Base-by-base conservation (phyloP, 2,888 invertebrate species). In the Amphimallon solstitiale region DNA sequence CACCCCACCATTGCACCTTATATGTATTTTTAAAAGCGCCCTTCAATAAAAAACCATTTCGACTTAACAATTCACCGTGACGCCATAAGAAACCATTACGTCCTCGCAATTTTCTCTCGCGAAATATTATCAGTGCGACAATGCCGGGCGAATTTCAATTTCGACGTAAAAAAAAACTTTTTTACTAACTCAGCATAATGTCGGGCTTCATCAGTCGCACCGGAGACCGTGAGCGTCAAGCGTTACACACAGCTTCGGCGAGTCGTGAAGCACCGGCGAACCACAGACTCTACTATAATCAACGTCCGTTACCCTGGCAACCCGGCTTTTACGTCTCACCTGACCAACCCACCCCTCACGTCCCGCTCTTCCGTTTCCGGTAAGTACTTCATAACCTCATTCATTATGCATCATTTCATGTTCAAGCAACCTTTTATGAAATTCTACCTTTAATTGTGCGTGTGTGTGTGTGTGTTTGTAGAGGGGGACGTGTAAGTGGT, bases 241-340 rank as follows among this genome's bases (percentile, higher is more conserved):
- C 29, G 12, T 19, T 45, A 7, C n/a, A n/a, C n/a, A n/a, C 19
- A 45, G 19, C 45, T 15, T 49, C 12, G 23, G 12, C 23, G 4
- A 29, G 65, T 68, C 70, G 71, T 70, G 69, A 65, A 71, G 68
- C 72, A 68, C 68, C 69, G 67, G 60, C 65, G 69, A 65, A 72
- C 74, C 72, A 71, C 73, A 73, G 73, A 74, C 73, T 74, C 73
- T 68, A 66, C 68, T 68, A 71, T 73, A 75, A 76, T 75, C 74
- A 73, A 71, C 69, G 73, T 66, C 52, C 64, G 74, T 77, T 66
- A 68, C 72, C 72, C 74, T 71, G 71, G 76, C 67, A 73, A 76
- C 77, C 71, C 67, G 75, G 72, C 29, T 74, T 73, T 72, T 72
- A 68, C 73, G 73, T 77, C 74, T 77, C 75, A 77, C 77, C 77